Evolutionary conservation across 2,113 vertebrate genomes (phyloP).

Genomic region (Apodemus sylvaticus): DNA sequence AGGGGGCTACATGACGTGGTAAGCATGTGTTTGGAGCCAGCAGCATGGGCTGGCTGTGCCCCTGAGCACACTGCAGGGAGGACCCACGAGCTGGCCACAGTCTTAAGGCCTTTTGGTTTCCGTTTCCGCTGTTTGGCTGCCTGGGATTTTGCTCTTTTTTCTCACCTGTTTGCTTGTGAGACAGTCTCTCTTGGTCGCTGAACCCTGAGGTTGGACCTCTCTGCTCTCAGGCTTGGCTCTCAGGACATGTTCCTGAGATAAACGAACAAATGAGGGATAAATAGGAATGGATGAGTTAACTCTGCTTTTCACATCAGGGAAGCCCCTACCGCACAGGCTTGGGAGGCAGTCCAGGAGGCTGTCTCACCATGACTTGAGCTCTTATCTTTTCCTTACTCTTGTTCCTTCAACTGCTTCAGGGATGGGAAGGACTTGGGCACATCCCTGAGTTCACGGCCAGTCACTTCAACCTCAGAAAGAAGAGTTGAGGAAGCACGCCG

Average conservation of each 20-base stretch:
- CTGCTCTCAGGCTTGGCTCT: not conserved
- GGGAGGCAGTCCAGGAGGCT: accelerated
- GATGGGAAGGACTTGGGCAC: not conserved
- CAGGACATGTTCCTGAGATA: not conserved
- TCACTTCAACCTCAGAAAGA: not conserved
- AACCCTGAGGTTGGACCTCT: not conserved
- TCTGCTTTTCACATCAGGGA: not conserved
- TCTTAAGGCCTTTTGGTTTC: accelerated
- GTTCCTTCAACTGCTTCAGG: not conserved
- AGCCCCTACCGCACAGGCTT: not conserved
- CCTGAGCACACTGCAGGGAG: too few species aligned
- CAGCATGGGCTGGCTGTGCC: not conserved
- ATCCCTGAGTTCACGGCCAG: not conserved
- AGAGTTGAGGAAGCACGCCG: not conserved
- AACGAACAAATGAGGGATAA: not conserved
- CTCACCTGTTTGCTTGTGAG: not conserved
- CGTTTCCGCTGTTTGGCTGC: not conserved
- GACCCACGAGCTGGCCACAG: not conserved
- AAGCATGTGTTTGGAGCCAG: not conserved
- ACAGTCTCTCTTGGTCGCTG: not conserved
- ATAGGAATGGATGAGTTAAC: not conserved
- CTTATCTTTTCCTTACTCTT: not conserved
- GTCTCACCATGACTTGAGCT: too few species aligned
- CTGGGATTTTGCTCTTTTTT: not conserved
- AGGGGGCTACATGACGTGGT: not conserved